Evolutionary conservation across 1,140 invertebrate species (phyloP).

Genomic region (Drosophila kurseongensis): DNA sequence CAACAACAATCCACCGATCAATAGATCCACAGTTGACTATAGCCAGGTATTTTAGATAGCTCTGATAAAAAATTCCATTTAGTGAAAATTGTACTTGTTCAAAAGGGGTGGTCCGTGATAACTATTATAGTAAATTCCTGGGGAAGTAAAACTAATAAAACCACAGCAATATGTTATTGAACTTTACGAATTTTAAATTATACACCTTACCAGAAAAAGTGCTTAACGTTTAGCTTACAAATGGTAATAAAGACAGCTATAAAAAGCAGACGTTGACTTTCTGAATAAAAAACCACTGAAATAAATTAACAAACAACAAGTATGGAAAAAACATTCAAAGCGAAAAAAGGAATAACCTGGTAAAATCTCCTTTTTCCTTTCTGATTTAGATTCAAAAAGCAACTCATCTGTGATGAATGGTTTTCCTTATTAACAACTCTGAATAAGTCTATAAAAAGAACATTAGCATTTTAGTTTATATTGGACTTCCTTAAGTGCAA

Average conservation of each 20-base stretch:
- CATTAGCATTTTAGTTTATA: constrained; percentile 1
- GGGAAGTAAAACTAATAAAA: constrained; percentile 6
- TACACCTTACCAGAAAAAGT: neutral
- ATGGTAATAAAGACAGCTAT: neutral
- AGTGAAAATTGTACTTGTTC: constrained; percentile 1
- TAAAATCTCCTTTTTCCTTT: neutral
- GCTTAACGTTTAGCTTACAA: neutral
- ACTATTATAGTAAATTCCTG: neutral
- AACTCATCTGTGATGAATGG: constrained; percentile 7
- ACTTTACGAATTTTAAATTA: neutral
- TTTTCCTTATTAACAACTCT: neutral
- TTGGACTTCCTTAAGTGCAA: constrained; percentile 8
- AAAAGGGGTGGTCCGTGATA: constrained; percentile 15
- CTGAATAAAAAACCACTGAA: neutral
- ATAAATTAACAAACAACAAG: neutral
- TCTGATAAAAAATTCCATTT: constrained; percentile 25
- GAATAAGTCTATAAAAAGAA: constrained; percentile 2
- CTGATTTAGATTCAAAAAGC: neutral
- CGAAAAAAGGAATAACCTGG: too few species aligned
- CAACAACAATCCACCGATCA: constrained; percentile 11
- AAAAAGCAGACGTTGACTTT: neutral
- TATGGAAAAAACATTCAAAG: neutral
- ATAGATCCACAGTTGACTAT: constrained; percentile 13
- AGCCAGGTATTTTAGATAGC: constrained; percentile 13
- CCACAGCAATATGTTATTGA: constrained; percentile 1